Evolutionary conservation across 1,140 invertebrate genomes (phyloP).

Genomic region (Drosophila malerkotliana): DNA sequence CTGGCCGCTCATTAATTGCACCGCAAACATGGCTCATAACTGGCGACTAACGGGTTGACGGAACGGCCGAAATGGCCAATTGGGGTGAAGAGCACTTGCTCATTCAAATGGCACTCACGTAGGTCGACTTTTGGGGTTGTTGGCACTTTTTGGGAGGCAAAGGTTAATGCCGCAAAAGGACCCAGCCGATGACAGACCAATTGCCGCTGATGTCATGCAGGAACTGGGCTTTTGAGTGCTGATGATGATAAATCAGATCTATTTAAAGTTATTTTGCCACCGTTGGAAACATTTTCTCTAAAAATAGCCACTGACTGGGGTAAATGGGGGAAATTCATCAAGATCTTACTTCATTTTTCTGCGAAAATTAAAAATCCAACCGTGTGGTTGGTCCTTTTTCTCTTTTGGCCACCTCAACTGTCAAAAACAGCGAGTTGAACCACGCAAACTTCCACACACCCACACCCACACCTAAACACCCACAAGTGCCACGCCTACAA

Average conservation of each 20-base stretch:
- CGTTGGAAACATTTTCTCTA: background rate
- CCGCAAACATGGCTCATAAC: constrained; percentile 46
- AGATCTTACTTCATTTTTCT: constrained; percentile 63
- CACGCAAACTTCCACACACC: background rate
- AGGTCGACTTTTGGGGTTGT: constrained; percentile 18
- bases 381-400: background rate
- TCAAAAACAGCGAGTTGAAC: constrained; percentile 6
- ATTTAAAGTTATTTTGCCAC: background rate
- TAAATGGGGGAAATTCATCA: constrained; percentile 47
- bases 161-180: constrained; percentile 26
- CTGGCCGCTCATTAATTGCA: constrained; percentile 58
- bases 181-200: constrained; percentile 34
- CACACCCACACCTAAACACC: constrained; percentile 2
- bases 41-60: constrained; percentile 39
- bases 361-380: constrained; percentile 71
- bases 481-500: background rate
- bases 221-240: background rate
- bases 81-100: background rate
- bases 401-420: constrained; percentile 6
- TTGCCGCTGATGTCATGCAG: constrained; percentile 24
- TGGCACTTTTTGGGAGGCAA: constrained; percentile 13
- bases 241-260: background rate
- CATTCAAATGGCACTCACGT: constrained; percentile 59
- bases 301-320: constrained; percentile 25
- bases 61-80: background rate